These are phyloP conservation scores for Pseudanteris insignis DNA, from an alignment of 2,888 invertebrate genomes.

Conservation along the genomic window DNA sequence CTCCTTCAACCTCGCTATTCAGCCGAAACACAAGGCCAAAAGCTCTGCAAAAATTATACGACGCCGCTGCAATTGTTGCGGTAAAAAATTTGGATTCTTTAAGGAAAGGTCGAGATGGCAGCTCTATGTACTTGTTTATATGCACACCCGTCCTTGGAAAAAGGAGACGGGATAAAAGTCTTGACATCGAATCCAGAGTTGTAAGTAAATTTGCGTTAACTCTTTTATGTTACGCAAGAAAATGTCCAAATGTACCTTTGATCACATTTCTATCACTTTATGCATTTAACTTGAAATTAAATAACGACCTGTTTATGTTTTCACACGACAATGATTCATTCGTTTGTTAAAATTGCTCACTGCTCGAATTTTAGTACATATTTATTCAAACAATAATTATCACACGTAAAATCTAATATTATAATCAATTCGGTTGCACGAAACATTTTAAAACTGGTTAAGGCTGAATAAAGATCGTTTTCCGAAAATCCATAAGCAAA, in stretches of 20 bases:
- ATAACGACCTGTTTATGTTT: constrained; percentile 35
- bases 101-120: constrained; percentile 72
- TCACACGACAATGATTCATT: too few relatives aligned
- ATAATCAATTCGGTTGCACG: too few relatives aligned
- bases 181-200: constrained; percentile 88
- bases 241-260: too few relatives aligned
- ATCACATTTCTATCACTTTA: constrained; percentile 20
- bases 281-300: constrained; percentile 14
- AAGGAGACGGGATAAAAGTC: constrained; percentile 75
- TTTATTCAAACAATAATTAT: too few relatives aligned
- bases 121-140: constrained; percentile 76
- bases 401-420: too few relatives aligned
- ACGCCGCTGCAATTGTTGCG: constrained; percentile 77
- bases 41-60: constrained; percentile 81
- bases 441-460: too few relatives aligned
- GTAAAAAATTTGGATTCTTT: constrained; percentile 76
- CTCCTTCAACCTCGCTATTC: constrained; percentile 79
- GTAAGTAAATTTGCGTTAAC: constrained; percentile 70
- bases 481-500: too few relatives aligned
- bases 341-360: too few relatives aligned
- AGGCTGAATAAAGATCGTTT: too few relatives aligned
- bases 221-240: constrained; percentile 29
- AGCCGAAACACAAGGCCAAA: constrained; percentile 78
- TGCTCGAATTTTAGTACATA: too few relatives aligned
- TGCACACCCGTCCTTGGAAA: constrained; percentile 84